Conservation (phyloP, 2,888 invertebrate species). For the Yponomeuta malinellus region DNA sequence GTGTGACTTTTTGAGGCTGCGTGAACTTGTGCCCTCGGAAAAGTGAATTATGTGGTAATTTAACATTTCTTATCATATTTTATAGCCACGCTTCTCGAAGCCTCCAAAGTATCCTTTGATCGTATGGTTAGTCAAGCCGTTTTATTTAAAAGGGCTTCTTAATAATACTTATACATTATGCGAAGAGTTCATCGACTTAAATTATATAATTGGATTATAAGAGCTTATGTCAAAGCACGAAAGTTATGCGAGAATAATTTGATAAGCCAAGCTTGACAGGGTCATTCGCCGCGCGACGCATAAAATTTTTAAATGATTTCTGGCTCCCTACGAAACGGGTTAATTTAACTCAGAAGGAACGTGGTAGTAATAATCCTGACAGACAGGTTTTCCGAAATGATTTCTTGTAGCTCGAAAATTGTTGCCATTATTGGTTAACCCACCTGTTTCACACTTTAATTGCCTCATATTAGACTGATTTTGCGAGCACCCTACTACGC, state of each 20-base stretch:
- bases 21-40: not conserved
- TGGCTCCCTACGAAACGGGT: not conserved
- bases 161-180: not conserved
- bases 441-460: too few relatives aligned
- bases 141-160: not conserved
- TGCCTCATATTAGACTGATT: too few relatives aligned
- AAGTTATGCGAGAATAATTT: slow-evolving; percentile 2
- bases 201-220: not conserved
- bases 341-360: not conserved
- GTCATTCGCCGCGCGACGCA: not conserved
- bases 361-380: not conserved
- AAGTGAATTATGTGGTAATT: not conserved
- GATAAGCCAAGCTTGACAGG: not conserved
- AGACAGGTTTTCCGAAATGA: too few relatives aligned
- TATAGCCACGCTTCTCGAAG: not conserved
- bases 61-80: not conserved
- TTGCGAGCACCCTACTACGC: too few relatives aligned
- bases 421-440: too few relatives aligned
- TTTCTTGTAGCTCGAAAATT: too few relatives aligned
- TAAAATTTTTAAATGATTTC: not conserved
- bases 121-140: not conserved
- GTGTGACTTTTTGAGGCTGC: not conserved
- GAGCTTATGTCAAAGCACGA: not conserved
- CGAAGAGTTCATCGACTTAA: not conserved
- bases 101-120: not conserved